phyloP scores from a whole-genome alignment of 2,113 vertebrate genomes.

The Carettochelys insculpta region DNA sequence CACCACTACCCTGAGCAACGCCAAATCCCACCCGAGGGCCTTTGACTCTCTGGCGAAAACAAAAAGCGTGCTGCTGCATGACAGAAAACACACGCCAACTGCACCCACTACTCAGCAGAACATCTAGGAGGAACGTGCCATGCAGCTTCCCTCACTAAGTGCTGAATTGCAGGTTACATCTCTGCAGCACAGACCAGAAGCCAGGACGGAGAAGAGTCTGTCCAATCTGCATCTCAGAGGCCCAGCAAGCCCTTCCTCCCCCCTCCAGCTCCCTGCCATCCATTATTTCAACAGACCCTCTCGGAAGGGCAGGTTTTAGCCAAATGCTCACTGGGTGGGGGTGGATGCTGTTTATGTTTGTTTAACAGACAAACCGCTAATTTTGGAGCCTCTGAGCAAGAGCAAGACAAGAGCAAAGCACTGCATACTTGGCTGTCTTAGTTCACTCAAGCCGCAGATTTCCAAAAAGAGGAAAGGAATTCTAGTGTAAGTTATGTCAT shows the following conservation, averaged over 20 bases:
- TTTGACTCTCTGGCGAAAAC: background rate
- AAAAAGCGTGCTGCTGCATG: no score
- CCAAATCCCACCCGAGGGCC: background rate
- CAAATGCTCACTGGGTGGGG: fast-evolving
- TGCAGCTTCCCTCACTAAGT: fast-evolving
- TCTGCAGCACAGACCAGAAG: fast-evolving
- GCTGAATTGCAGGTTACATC: fast-evolving
- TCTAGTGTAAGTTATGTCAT: fast-evolving
- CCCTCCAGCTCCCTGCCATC: background rate
- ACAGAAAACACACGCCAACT: background rate
- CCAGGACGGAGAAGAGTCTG: fast-evolving
- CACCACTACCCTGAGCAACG: background rate
- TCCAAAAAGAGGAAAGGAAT: background rate
- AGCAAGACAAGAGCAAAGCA: fast-evolving
- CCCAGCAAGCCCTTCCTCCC: fast-evolving
- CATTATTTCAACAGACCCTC: fast-evolving
- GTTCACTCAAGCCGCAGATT: background rate
- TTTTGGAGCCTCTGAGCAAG: fast-evolving
- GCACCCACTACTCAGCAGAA: no score
- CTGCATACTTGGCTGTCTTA: fast-evolving
- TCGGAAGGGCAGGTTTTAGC: fast-evolving
- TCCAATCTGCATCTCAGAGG: fast-evolving
- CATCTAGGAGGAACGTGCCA: fast-evolving
- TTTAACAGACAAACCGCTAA: fast-evolving
- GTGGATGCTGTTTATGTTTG: fast-evolving